Evolutionary conservation across 2,113 vertebrate genomes (phyloP).

Genomic region (Actenoides hombroni): DNA sequence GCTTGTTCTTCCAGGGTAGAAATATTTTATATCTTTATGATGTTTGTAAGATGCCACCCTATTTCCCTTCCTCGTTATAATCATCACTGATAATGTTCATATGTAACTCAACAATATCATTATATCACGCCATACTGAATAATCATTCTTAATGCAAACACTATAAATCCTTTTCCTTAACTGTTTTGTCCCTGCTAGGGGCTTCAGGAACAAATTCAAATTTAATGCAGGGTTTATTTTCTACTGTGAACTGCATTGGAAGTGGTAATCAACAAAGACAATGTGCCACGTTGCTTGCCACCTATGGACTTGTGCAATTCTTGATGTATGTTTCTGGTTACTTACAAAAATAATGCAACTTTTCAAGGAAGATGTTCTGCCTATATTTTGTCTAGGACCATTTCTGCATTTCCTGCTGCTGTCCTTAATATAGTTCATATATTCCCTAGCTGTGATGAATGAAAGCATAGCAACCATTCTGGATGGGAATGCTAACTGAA

Average conservation of each 20-base stretch:
- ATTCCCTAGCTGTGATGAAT: not conserved
- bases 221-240: not conserved
- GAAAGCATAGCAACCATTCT: not conserved
- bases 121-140: not conserved
- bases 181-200: not conserved
- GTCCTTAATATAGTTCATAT: not conserved
- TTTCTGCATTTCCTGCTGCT: not conserved
- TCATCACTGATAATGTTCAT: not conserved
- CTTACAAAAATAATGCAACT: not conserved
- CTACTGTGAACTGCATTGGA: not conserved
- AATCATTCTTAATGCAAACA: not conserved
- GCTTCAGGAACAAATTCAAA: not conserved
- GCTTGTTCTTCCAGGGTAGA: not conserved
- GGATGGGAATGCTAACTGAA: not conserved
- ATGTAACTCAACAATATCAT: not conserved
- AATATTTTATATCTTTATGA: not conserved
- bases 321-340: not conserved
- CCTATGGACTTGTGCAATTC: not conserved
- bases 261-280: not conserved
- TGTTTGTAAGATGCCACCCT: not conserved
- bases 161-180: not conserved
- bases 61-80: not conserved
- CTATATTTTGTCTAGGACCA: not conserved
- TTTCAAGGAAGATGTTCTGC: not conserved
- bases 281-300: not conserved